Evolutionary conservation across 2,888 invertebrate genomes (phyloP).

Genomic region (Eutolmus rufibarbis): DNA sequence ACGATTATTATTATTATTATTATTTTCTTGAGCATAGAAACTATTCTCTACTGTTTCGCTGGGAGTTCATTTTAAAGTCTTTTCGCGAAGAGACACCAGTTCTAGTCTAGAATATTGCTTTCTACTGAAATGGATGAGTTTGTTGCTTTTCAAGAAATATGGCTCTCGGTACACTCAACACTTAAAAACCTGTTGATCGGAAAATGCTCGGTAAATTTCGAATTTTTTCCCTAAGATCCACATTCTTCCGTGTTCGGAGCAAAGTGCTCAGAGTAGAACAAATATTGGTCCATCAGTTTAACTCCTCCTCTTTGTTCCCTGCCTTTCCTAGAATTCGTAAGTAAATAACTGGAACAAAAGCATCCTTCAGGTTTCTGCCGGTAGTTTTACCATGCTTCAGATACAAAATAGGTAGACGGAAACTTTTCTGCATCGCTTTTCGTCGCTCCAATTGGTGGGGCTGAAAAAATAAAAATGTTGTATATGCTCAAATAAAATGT

Average conservation of each 20-base stretch:
- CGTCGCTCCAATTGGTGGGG: background rate
- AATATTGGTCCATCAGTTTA: background rate
- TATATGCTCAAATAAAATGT: background rate
- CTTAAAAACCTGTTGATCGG: constrained; percentile 15
- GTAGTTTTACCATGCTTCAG: background rate
- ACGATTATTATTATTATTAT: background rate
- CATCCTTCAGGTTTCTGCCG: background rate
- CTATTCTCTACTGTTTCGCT: background rate
- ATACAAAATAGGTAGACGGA: background rate
- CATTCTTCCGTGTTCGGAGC: background rate
- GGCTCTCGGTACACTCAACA: background rate
- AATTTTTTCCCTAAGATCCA: background rate
- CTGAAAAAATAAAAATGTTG: background rate
- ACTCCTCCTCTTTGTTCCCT: background rate
- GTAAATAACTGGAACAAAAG: background rate
- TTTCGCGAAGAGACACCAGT: background rate
- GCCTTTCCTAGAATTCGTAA: background rate
- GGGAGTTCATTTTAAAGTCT: background rate
- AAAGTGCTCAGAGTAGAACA: background rate
- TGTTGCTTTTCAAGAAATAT: background rate
- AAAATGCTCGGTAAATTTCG: background rate
- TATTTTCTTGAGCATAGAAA: background rate
- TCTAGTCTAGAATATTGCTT: background rate
- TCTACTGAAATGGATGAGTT: background rate
- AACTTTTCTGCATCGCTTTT: background rate